These are phyloP conservation scores for Stenodera caucasica DNA, from an alignment of 2,888 invertebrate species.

Conservation along the genomic window DNA sequence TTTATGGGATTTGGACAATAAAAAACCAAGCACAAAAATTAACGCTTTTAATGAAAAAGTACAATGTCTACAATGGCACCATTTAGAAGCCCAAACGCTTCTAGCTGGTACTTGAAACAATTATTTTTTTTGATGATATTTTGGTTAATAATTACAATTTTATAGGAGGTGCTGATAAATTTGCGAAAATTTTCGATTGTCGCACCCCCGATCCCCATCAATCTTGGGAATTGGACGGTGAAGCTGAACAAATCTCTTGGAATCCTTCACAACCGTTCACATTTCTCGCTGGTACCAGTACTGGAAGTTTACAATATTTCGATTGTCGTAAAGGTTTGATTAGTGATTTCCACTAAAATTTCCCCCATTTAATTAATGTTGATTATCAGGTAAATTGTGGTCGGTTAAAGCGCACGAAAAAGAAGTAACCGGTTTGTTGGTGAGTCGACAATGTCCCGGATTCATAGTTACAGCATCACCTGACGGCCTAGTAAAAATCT, in stretches of 20 bases:
- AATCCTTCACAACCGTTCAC: conserved; percentile 76
- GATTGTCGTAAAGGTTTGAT: conserved; percentile 66
- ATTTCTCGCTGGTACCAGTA: conserved; percentile 70
- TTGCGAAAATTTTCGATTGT: conserved; percentile 81
- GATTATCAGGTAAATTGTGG: conserved; percentile 47
- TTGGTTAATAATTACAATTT: conserved; percentile 4
- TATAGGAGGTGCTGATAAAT: conserved; percentile 78
- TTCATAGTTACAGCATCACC: conserved; percentile 77
- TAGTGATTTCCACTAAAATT: neutral
- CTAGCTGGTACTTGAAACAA: conserved; percentile 57
- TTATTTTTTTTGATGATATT: neutral
- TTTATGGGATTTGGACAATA: conserved; percentile 90
- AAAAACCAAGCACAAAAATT: conserved; percentile 74
- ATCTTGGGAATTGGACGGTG: conserved; percentile 74
- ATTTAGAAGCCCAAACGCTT: conserved; percentile 77
- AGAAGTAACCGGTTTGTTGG: conserved; percentile 80
- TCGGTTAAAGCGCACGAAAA: conserved; percentile 69
- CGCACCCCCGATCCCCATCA: conserved; percentile 63
- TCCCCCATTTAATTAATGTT: conserved; percentile 8
- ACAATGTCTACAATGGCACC: conserved; percentile 83
- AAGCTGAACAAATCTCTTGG: conserved; percentile 88
- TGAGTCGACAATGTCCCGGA: conserved; percentile 73
- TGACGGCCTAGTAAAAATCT: conserved; percentile 82
- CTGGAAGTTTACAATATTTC: conserved; percentile 70
- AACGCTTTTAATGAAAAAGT: conserved; percentile 78